Conservation (phyloP, 2,888 invertebrate genomes). For the Thelaira solivaga region DNA sequence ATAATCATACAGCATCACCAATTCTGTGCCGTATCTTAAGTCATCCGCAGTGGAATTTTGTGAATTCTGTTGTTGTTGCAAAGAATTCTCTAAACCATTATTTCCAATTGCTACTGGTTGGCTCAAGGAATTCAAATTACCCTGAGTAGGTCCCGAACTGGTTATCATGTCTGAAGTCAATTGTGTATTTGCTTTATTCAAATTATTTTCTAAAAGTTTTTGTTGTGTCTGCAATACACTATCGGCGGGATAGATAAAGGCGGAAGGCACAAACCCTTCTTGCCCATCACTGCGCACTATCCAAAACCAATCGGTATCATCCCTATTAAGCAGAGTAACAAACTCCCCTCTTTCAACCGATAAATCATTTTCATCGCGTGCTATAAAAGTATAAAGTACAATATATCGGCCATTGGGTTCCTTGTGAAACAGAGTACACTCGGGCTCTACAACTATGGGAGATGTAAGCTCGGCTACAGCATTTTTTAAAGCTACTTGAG, state of each 20-base stretch:
- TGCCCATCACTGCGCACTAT: slow-evolving; percentile 93
- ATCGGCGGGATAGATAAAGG: slow-evolving; percentile 94
- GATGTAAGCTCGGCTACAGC: slow-evolving; percentile 56
- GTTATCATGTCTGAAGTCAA: slow-evolving; percentile 37
- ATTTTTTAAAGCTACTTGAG: slow-evolving; percentile 54
- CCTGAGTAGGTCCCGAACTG: slow-evolving; percentile 59
- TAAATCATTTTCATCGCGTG: slow-evolving; percentile 95
- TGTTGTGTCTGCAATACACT: slow-evolving; percentile 81
- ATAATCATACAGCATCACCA: slow-evolving; percentile 96
- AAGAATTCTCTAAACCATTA: slow-evolving; percentile 47
- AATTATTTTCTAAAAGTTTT: slow-evolving; percentile 59
- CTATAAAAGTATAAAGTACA: slow-evolving; percentile 94
- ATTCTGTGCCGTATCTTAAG: slow-evolving; percentile 89
- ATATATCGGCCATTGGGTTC: slow-evolving; percentile 94
- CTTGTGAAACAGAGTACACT: slow-evolving; percentile 84
- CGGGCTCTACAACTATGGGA: slow-evolving; percentile 78
- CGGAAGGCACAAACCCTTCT: slow-evolving; percentile 96
- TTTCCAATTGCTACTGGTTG: slow-evolving; percentile 41
- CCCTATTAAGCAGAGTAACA: slow-evolving; percentile 95
- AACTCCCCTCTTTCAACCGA: slow-evolving; percentile 95
- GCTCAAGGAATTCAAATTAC: slow-evolving; percentile 54
- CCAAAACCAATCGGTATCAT: slow-evolving; percentile 98
- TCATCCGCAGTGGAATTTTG: slow-evolving; percentile 78
- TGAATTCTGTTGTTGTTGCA: slow-evolving; percentile 64
- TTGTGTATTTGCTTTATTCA: slow-evolving; percentile 63